Evolutionary conservation across 2,797 vertebrate genomes (phyloP).

Genomic region (Sebastes kiyomatsui): DNA sequence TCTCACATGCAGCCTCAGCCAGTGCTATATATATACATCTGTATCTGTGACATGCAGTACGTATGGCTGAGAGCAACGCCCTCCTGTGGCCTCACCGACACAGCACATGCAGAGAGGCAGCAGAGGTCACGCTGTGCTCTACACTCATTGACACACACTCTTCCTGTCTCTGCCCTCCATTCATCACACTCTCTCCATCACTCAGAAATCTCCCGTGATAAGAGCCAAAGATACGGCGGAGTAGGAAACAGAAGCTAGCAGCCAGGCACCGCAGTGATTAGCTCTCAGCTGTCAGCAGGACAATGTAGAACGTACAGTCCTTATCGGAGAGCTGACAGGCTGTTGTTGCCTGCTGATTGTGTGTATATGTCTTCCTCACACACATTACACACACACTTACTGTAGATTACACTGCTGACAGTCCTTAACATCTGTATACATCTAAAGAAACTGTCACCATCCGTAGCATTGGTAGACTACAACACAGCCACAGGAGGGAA

Average conservation of each 20-base stretch:
- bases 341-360: slow-evolving; percentile 2
- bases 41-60: not conserved
- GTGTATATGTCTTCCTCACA: not conserved
- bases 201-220: slow-evolving; percentile 1
- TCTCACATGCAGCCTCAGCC: slow-evolving; percentile 34
- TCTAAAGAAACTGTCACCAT: not conserved
- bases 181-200: not conserved
- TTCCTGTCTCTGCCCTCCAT: not conserved
- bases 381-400: not conserved
- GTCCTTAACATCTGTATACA: not conserved
- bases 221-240: slow-evolving; percentile 11
- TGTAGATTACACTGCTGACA: not conserved
- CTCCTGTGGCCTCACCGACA: not conserved
- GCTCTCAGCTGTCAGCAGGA: slow-evolving; percentile 32
- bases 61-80: not conserved
- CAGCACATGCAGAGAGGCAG: not conserved
- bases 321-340: slow-evolving; percentile 15
- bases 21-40: not conserved
- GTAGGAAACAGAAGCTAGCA: not conserved
- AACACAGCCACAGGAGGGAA: not conserved
- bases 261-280: not conserved
- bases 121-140: not conserved
- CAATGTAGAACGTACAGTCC: not conserved
- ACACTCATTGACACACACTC: not conserved
- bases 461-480: not conserved